These are phyloP conservation scores for Hypotaenidia okinawae DNA, from an alignment of 2,797 vertebrate species.

Conservation along the genomic window DNA sequence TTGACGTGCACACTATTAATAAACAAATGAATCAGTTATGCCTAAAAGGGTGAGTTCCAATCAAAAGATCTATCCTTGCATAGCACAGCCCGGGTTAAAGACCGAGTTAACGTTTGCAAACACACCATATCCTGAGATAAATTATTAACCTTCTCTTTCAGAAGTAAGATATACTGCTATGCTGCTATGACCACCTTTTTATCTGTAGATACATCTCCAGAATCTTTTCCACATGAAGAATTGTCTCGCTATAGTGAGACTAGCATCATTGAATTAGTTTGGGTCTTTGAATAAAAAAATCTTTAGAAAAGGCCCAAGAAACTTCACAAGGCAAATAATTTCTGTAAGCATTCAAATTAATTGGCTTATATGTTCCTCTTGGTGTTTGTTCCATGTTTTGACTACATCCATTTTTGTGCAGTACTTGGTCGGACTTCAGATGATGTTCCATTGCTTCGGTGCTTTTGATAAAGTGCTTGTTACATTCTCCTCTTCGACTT, in stretches of 20 bases:
- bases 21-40: not conserved
- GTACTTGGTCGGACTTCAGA: not conserved
- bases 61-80: not conserved
- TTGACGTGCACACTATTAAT: not conserved
- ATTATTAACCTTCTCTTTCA: not conserved
- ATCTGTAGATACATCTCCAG: not conserved
- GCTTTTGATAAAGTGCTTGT: not conserved
- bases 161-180: not conserved
- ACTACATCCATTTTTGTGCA: not conserved
- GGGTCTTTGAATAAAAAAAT: not conserved
- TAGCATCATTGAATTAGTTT: not conserved
- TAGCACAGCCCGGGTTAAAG: not conserved
- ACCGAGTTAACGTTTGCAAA: not conserved
- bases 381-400: not conserved
- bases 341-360: not conserved
- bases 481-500: not conserved
- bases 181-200: not conserved
- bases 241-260: not conserved
- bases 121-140: not conserved
- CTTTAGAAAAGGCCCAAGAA: not conserved
- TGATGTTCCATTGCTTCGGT: not conserved
- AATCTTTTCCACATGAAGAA: not conserved
- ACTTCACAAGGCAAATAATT: not conserved
- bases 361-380: not conserved
- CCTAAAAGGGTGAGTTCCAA: not conserved